Evolutionary conservation across 2,888 invertebrate species (phyloP), one percentile per base, ranked within the genome.

Genomic region (Troides helena): DNA sequence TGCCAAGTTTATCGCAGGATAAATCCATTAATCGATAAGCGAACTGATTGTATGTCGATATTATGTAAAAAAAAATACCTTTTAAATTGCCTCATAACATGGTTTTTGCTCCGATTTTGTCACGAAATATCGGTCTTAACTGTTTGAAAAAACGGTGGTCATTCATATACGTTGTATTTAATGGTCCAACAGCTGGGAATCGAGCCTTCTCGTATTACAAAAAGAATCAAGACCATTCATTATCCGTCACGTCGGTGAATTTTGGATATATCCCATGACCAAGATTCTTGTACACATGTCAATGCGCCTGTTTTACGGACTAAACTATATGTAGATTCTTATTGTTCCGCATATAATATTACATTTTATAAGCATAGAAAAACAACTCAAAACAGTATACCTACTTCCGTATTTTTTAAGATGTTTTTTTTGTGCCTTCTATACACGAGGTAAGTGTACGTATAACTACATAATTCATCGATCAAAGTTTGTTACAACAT

Each of bases 1-100:
- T 67, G 70, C 62, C 70, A 70, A 70, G 70, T 70, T 70, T 70
- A 70, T 70, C 66, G 39, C 23, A 39, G 43, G 23, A 53, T 50
- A 59, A 62, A 62, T 64, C 66, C 50, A 36, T 66, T 60, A 53
- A 53, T 70, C 62, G 66, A 67, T 63, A 67, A 63, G 46, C 62
- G 62, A 68, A 59, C 63, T 62, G 70, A 66, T 66, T 58, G 62
- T 30, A 57, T 23, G 50, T 50, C 14, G 18, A 50, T 50, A 17
- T 50, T 18, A 50, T 50, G 14, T 50, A 14, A 50, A 14, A 50
- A 17, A 17, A 18, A 17, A 18, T 46, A 50, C 18, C 14, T 50
- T 17, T 50, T 50, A 50, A 14, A 18, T 17, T 2, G 50, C 14
- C 17, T 14, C 50, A 14, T 1, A 17, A 17, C 2, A 18, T 50